Percentiles rank a stretch among this genome's conserved stretches.
Evolutionary conservation across 23 tunicate species (phyloP).

Genomic region (Pegea sp.): DNA sequence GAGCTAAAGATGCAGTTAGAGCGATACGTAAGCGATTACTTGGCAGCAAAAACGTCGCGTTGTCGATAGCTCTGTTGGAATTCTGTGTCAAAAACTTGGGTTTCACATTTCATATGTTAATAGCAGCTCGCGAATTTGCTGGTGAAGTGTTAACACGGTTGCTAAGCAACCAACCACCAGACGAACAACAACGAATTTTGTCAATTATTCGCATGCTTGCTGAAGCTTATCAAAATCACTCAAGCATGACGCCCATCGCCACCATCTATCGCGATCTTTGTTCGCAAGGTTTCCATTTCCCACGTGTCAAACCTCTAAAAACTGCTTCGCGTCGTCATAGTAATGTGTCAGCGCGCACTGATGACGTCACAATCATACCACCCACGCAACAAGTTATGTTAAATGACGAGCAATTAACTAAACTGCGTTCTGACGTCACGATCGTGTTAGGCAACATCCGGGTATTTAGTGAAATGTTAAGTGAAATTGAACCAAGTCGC

Average conservation of each 20-base stretch:
- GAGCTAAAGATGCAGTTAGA: conserved; percentile 75
- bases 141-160: conserved; percentile 29
- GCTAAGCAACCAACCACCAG: conserved; percentile 34
- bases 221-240: conserved; percentile 30
- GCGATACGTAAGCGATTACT: conserved; percentile 55
- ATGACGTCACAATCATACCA: neutral
- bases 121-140: conserved; percentile 48
- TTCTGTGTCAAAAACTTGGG: conserved; percentile 73
- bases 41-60: conserved; percentile 30
- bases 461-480: conserved; percentile 76
- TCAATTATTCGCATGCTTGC: conserved; percentile 55
- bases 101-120: conserved; percentile 21
- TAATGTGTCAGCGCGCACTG: neutral
- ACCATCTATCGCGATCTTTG: conserved; percentile 35
- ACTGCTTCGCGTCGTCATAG: too few species aligned
- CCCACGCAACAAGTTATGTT: neutral
- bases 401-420: conserved; percentile 16
- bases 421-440: conserved; percentile 39
- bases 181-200: conserved; percentile 43
- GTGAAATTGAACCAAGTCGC: conserved; percentile 29
- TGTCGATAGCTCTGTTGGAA: conserved; percentile 52
- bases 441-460: conserved; percentile 50
- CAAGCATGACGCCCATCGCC: conserved; percentile 19
- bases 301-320: conserved; percentile 5
- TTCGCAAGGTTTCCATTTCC: conserved; percentile 33